phyloP scores from a whole-genome alignment of 2,888 invertebrate genomes.

The Blastobasis adustella region DNA sequence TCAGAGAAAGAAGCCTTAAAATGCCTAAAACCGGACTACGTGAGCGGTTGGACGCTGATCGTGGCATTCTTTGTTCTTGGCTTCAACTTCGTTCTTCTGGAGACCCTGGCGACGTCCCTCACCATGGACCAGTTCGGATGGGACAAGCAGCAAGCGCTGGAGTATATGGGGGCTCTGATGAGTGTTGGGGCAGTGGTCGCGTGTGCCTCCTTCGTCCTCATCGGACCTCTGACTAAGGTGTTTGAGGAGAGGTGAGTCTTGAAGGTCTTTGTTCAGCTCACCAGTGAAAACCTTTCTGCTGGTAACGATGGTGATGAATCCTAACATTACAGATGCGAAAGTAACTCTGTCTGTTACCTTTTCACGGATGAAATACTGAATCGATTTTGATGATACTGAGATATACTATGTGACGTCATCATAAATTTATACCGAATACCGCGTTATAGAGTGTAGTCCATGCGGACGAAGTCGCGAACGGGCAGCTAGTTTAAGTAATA shows the following conservation, averaged over 20 bases:
- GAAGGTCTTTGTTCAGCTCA: not conserved
- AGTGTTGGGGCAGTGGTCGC: conserved; percentile 86
- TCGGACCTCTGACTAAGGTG: conserved; percentile 80
- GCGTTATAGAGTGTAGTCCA: too few relatives aligned
- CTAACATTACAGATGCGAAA: too few relatives aligned
- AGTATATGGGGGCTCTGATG: conserved; percentile 89
- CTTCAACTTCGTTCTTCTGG: conserved; percentile 90
- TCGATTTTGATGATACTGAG: too few relatives aligned
- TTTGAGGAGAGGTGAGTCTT: conserved; percentile 81
- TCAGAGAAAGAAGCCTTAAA: conserved; percentile 84
- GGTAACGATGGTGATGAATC: too few relatives aligned
- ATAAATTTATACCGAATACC: too few relatives aligned
- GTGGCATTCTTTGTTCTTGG: conserved; percentile 88
- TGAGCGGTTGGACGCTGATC: conserved; percentile 86
- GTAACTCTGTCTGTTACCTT: too few relatives aligned
- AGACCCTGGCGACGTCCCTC: conserved; percentile 88
- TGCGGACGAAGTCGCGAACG: too few relatives aligned
- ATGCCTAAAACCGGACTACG: conserved; percentile 79
- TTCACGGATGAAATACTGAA: too few relatives aligned
- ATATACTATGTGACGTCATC: too few relatives aligned
- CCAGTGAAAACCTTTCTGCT: not conserved
- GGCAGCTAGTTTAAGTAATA: too few relatives aligned
- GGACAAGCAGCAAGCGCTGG: conserved; percentile 83
- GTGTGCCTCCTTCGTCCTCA: conserved; percentile 81
- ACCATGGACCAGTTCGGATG: conserved; percentile 94